Evolutionary conservation across 2,113 vertebrate genomes (phyloP), one percentile per base, ranked within the genome.

Genomic region (Chelonoidis abingdonii): DNA sequence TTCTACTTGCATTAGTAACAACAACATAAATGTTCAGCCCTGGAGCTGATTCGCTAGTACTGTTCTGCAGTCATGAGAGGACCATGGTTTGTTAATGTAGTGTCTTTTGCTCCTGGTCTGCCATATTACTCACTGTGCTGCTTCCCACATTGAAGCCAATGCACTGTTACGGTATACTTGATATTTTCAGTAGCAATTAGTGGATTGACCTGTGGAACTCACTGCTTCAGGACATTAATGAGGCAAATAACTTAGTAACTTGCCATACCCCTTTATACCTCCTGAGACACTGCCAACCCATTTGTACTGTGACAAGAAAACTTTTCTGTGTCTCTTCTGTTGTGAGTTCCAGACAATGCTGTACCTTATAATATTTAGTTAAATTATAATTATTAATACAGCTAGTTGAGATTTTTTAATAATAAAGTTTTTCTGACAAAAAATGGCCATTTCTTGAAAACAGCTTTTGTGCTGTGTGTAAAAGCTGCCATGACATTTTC

Each of bases 1-100:
- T 35, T 87, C 35, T 76, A 88, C 89, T 83, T 93, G 87, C 90
- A 57, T 91, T 83, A 91, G 53, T 88, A 95, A 92, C 47, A 93
- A 41, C 53, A 85, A 31, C 29, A 84, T 54, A 38, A 82, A 95
- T 47, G 6, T 54, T 83, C 44, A 7, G 49, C 49, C 47, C 86
- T 50, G n/a, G 53, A 94, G 80, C 69, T 84, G 38, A 82, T 86
- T 83, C 13, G 10, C 19, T 41, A 83, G 38, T 94, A n/a, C 57
- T 90, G 47, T 54, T 57, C 50, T 89, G 50, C 56, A 89, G 59
- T 59, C 59, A 79, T 56, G 4, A 31, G 88, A 91, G 47, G 50
- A 81, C n/a, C 41, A 59, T 1, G 53, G 9, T 69, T 59, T 90
- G 54, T 87, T 47, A 47, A 41, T 25, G 44, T 25, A 14, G 38